Base-by-base conservation (phyloP, 2,888 invertebrate genomes). In the Athrips mouffetella region DNA sequence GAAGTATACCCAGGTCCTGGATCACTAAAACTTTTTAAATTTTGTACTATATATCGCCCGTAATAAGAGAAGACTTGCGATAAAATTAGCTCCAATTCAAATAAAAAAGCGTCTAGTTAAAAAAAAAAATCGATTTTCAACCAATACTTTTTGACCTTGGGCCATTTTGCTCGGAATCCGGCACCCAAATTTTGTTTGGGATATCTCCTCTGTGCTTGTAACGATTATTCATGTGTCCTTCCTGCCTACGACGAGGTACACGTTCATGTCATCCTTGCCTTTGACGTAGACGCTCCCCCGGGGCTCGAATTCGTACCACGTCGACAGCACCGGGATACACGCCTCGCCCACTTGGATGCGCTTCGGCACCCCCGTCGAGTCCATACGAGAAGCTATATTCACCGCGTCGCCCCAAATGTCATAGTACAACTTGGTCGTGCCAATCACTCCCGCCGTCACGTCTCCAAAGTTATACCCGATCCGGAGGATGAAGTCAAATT, bases 401-500 rank as follows among this genome's bases (percentile, higher is more conserved):
- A 99, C 98, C 0, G 98, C 97, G 76, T 99, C 98, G 0, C 98
- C 98, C 98, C 98, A 99, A 63, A 98, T 98, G 76, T 98, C 98
- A 67, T 98, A 99, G 76, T 97, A 96, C 52, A 99, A 87, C 73
- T 98, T 99, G 1, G 96, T 96, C 5, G 98, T 98, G 0, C 98
- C 98, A 47, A 99, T 98, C 2, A 99, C 95, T 1, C 98, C 98
- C 0, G 98, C 98, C 0, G 98, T 98, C 0, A 99, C 97, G 62
- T 98, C 98, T 0, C 98, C 98, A 62, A 94, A 94, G 80, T 98
- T 98, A 70, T 93, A 96, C 1, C 98, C 98, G 53, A 97, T 94
- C 53, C 95, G 89, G 27, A 97, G 82, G 41, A 96, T 94, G 50
- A 97, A 91, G 74, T 96, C 95, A 70, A 98, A 98, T 56, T 96